Percentiles rank a stretch among this genome's conserved stretches.
Conservation (phyloP, 2,113 vertebrate species). For the Suricata suricatta region DNA sequence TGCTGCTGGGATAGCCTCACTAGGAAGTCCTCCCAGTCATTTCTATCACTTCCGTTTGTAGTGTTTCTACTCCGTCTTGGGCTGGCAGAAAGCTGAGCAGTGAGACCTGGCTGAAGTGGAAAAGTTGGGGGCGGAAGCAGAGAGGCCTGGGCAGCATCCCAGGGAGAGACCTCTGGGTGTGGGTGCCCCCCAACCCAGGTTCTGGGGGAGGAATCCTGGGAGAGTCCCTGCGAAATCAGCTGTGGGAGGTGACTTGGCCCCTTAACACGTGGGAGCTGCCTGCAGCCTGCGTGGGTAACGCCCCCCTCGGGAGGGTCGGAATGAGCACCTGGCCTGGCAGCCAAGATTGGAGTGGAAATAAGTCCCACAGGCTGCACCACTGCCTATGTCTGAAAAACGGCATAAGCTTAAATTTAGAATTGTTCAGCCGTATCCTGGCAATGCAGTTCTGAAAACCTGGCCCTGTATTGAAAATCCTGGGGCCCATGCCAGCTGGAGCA, state of each 20-base stretch:
- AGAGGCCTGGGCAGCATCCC: accelerated
- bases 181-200: background rate
- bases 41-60: background rate
- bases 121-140: background rate
- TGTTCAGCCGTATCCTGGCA: background rate
- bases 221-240: background rate
- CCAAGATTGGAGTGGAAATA: background rate
- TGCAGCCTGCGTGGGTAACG: accelerated
- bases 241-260: background rate
- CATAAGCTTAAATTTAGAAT: background rate
- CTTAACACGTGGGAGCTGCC: background rate
- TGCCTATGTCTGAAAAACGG: background rate
- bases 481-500: background rate
- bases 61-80: background rate
- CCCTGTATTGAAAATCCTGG: background rate
- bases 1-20: background rate
- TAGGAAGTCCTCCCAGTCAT: background rate
- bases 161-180: background rate
- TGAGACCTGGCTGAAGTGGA: background rate
- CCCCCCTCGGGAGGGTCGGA: background rate
- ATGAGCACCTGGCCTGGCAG: background rate
- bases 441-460: background rate
- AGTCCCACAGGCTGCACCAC: background rate
- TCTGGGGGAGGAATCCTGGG: background rate
- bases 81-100: background rate